Conservation (phyloP, 2,113 vertebrate species). For the Crotalus horridus region DNA sequence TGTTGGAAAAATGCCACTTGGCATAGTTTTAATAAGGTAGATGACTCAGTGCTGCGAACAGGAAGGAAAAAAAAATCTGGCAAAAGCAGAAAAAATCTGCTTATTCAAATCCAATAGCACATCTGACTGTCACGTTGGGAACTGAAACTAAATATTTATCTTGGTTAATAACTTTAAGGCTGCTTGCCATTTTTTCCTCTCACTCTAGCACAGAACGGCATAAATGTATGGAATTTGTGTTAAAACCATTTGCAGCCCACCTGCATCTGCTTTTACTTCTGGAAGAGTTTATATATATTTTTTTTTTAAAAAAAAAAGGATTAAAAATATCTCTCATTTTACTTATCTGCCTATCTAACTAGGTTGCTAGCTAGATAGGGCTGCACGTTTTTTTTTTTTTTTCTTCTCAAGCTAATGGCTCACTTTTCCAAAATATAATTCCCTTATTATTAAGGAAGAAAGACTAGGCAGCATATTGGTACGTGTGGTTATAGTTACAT, state of each 20-base stretch:
- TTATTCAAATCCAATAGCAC: constrained; percentile 45
- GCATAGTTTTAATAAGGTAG: constrained; percentile 52
- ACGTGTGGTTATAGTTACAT: neutral
- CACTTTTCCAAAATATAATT: neutral
- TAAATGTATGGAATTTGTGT: neutral
- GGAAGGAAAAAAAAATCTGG: constrained; percentile 32
- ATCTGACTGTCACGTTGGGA: constrained; percentile 26
- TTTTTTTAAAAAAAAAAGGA: neutral
- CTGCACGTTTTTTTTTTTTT: neutral
- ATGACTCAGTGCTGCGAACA: constrained; percentile 48
- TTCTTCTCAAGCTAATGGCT: neutral
- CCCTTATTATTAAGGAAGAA: neutral
- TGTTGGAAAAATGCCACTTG: constrained; percentile 64
- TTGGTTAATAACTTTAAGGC: constrained; percentile 30
- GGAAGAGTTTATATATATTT: neutral
- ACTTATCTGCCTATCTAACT: too few species aligned
- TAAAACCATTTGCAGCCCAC: neutral
- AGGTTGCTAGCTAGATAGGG: neutral
- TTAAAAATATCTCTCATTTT: neutral
- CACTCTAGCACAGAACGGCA: neutral
- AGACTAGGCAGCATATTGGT: neutral
- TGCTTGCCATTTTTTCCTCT: constrained; percentile 6
- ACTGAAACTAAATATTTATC: constrained; percentile 48
- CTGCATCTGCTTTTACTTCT: neutral
- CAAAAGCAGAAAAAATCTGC: constrained; percentile 51